phyloP scores from a whole-genome alignment of 1,140 invertebrate genomes.

The Drosophila cardini region DNA sequence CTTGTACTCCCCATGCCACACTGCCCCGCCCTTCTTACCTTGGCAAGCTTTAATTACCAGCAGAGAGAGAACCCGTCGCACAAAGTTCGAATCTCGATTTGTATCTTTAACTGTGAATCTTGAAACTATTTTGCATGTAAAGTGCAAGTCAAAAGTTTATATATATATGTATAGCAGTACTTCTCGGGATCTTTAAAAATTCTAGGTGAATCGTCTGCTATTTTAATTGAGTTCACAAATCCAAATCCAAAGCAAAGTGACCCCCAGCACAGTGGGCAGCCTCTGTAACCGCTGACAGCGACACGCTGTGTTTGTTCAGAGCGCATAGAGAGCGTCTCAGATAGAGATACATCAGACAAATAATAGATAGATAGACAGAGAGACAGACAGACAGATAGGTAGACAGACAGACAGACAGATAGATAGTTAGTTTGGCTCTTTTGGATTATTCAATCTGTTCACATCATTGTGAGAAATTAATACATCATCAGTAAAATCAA shows the following conservation, averaged over 20 bases:
- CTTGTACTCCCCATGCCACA: not conserved
- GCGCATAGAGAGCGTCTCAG: not conserved
- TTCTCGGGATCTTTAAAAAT: not conserved
- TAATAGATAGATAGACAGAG: slow-evolving; percentile 2
- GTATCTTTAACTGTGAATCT: slow-evolving; percentile 57
- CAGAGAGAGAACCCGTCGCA: slow-evolving; percentile 8
- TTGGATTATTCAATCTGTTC: slow-evolving; percentile 75
- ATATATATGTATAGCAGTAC: too few relatives aligned
- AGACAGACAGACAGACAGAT: slow-evolving; percentile 1
- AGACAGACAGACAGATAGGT: not conserved
- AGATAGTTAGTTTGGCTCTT: slow-evolving; percentile 31
- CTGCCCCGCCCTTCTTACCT: too few relatives aligned
- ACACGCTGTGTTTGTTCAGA: slow-evolving; percentile 57
- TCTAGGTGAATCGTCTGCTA: slow-evolving; percentile 59
- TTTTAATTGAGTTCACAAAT: slow-evolving; percentile 83
- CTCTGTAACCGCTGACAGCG: slow-evolving; percentile 68
- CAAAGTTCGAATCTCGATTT: slow-evolving; percentile 60
- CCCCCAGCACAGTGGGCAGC: slow-evolving; percentile 58
- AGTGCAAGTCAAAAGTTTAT: not conserved
- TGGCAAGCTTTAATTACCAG: slow-evolving; percentile 73
- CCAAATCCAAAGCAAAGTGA: slow-evolving; percentile 29
- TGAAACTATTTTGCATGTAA: slow-evolving; percentile 59
- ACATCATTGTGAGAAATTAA: slow-evolving; percentile 74
- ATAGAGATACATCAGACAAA: slow-evolving; percentile 26
- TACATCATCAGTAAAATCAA: slow-evolving; percentile 72